Conservation (phyloP, 2,113 vertebrate species). For the Mus spicilegus region DNA sequence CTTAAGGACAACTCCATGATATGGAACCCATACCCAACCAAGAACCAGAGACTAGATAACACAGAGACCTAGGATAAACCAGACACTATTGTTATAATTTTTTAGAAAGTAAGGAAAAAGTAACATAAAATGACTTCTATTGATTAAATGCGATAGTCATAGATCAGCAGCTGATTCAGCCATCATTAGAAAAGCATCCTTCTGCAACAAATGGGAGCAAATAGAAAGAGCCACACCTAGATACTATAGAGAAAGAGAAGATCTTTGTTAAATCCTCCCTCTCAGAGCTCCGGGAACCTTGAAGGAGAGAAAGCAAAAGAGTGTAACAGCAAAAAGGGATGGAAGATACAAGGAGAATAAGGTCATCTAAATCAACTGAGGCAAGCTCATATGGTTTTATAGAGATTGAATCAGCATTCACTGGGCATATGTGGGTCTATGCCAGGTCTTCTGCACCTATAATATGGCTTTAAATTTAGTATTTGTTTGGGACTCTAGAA, state of each 20-base stretch:
- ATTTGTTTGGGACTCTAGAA: background rate
- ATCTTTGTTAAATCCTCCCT: background rate
- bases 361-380: background rate
- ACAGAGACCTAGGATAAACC: background rate
- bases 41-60: background rate
- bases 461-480: background rate
- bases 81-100: background rate
- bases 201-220: background rate
- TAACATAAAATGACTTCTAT: background rate
- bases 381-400: background rate
- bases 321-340: background rate
- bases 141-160: background rate
- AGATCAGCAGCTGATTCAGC: background rate
- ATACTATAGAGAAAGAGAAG: background rate
- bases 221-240: background rate
- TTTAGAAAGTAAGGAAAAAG: background rate
- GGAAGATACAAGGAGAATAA: background rate
- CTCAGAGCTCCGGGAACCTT: background rate
- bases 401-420: background rate
- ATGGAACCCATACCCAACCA: background rate
- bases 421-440: background rate
- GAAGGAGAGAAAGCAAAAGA: background rate
- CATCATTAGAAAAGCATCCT: background rate
- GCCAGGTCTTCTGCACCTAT: background rate
- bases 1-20: background rate